Evolutionary conservation across 2,797 vertebrate species (phyloP).

Genomic region (Yasuhikotakia modesta): DNA sequence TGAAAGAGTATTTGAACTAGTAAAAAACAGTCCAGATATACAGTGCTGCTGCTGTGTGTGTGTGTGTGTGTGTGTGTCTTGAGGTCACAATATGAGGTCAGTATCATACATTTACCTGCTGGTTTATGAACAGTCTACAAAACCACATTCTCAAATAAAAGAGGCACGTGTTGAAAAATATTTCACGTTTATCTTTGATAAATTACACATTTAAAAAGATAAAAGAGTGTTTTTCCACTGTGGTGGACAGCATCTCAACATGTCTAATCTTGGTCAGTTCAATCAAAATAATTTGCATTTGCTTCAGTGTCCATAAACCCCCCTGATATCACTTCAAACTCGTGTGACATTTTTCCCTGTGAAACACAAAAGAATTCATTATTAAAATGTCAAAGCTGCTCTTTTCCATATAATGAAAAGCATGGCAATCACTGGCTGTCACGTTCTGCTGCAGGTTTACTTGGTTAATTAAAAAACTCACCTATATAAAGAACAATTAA

Average conservation of each 20-base stretch:
- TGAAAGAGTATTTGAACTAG: constrained; percentile 24
- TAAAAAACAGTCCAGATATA: constrained; percentile 2
- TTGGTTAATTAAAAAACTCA: neutral
- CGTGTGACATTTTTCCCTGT: neutral
- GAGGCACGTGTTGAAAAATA: too few species aligned
- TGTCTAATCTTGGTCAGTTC: too few species aligned
- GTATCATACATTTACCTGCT: neutral
- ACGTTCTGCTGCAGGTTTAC: neutral
- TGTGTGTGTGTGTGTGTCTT: neutral
- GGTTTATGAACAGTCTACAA: neutral
- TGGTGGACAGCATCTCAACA: too few species aligned
- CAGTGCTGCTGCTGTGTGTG: too few species aligned
- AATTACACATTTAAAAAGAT: too few species aligned
- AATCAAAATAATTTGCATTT: neutral
- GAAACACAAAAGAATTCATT: too few species aligned
- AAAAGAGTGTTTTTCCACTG: too few species aligned
- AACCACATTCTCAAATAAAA: neutral
- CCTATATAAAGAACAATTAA: constrained; percentile 41
- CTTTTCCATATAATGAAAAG: too few species aligned
- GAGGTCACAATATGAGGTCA: neutral
- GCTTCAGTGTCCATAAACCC: neutral
- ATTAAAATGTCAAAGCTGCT: too few species aligned
- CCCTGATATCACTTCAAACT: neutral
- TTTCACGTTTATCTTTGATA: too few species aligned
- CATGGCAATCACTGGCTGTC: too few species aligned